Conservation (phyloP, 2,888 invertebrate species). For the Melieria crassipennis region DNA sequence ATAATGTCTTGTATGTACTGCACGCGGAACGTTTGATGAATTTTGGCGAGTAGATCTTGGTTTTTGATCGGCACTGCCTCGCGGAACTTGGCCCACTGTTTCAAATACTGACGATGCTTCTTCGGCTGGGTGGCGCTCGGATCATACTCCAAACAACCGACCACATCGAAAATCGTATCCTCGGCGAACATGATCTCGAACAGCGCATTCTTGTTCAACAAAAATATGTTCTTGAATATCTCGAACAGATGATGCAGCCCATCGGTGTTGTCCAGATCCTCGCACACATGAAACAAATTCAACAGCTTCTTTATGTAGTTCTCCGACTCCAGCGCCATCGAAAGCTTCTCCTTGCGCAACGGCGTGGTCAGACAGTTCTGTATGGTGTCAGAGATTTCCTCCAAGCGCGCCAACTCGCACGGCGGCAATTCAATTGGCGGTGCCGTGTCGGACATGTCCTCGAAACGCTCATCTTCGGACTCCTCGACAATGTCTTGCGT, state of each 20-base stretch:
- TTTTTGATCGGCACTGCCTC: constrained; percentile 96
- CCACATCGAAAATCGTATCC: constrained; percentile 96
- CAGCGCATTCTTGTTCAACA: constrained; percentile 95
- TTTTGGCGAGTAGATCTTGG: constrained; percentile 93
- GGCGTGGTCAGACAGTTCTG: constrained; percentile 89
- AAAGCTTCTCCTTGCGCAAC: constrained; percentile 92
- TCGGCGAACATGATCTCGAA: constrained; percentile 98
- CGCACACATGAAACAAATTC: constrained; percentile 95
- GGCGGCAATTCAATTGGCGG: constrained; percentile 95
- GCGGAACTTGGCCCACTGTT: constrained; percentile 89
- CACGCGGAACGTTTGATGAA: constrained; percentile 99
- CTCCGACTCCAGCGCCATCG: constrained; percentile 91
- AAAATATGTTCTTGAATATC: constrained; percentile 98
- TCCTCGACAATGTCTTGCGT: constrained; percentile 97
- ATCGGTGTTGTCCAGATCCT: constrained; percentile 94
- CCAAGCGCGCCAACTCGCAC: constrained; percentile 91
- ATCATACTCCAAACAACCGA: constrained; percentile 98
- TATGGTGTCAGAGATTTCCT: constrained; percentile 94
- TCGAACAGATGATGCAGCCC: constrained; percentile 96
- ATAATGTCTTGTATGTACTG: constrained; percentile 99
- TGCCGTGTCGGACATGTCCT: constrained; percentile 94
- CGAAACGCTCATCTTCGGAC: constrained; percentile 95
- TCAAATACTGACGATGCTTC: constrained; percentile 95
- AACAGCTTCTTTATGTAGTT: constrained; percentile 95
- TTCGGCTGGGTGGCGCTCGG: constrained; percentile 86